phyloP scores from a whole-genome alignment of 2,888 invertebrate species.

The Blera fallax region DNA sequence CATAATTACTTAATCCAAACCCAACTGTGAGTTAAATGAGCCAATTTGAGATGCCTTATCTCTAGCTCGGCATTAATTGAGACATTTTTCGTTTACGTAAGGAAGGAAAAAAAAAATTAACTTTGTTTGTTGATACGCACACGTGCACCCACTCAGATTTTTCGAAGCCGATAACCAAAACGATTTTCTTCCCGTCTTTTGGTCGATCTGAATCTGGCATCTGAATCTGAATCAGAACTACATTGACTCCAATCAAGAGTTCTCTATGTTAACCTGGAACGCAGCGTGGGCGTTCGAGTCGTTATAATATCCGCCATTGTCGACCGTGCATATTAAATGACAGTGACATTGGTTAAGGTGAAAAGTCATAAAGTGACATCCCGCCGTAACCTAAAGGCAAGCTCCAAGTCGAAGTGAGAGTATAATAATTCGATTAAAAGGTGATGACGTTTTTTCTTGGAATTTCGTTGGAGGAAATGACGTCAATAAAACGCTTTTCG shows the following conservation, averaged over 20 bases:
- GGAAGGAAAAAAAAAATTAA: conserved; percentile 55
- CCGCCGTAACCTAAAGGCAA: not conserved
- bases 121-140: conserved; percentile 56
- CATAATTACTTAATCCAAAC: conserved; percentile 67
- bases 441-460: conserved; percentile 1
- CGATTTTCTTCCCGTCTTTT: conserved; percentile 24
- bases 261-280: not conserved
- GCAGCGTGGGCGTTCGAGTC: conserved; percentile 44
- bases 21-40: conserved; percentile 53
- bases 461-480: conserved; percentile 53
- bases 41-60: conserved; percentile 69
- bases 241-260: conserved; percentile 36
- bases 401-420: conserved; percentile 9
- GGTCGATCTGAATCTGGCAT: not conserved
- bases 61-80: conserved; percentile 59
- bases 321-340: conserved; percentile 39
- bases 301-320: conserved; percentile 62
- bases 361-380: conserved; percentile 68
- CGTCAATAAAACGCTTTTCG: conserved; percentile 54
- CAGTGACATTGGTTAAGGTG: conserved; percentile 43
- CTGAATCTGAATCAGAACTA: conserved; percentile 6
- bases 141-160: conserved; percentile 66
- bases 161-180: conserved; percentile 40
- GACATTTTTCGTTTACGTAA: conserved; percentile 58
- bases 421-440: conserved; percentile 40